Evolutionary conservation across 2,797 vertebrate genomes (phyloP).

Genomic region (Protonibea diacanthus): DNA sequence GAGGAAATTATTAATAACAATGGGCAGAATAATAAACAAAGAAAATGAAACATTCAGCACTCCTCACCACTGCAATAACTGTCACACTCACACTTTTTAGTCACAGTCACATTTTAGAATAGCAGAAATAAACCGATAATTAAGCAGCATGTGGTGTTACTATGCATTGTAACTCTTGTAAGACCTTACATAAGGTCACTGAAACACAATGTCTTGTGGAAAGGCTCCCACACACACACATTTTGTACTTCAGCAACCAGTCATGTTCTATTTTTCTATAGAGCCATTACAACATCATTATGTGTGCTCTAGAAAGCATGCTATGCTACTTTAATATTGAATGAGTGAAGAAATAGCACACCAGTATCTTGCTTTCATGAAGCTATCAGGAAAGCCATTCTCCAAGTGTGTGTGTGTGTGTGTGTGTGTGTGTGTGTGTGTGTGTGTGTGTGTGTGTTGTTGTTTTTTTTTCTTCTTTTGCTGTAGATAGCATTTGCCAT

Average conservation of each 20-base stretch:
- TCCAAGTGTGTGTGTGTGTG: constrained; percentile 52
- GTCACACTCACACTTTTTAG: neutral
- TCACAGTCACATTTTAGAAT: neutral
- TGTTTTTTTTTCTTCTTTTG: constrained; percentile 21
- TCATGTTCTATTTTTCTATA: constrained; percentile 58
- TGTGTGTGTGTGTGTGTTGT: constrained; percentile 1
- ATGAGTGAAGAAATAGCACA: constrained; percentile 70
- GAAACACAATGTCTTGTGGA: neutral
- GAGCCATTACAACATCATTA: constrained; percentile 69
- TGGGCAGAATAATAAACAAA: neutral
- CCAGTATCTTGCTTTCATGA: constrained; percentile 63
- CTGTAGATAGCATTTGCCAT: constrained; percentile 50
- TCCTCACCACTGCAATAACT: neutral
- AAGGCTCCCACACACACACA: neutral
- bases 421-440: too few species aligned
- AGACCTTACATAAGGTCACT: neutral
- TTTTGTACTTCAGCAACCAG: constrained; percentile 20
- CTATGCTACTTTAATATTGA: constrained; percentile 75
- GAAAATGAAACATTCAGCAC: neutral
- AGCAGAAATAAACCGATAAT: neutral
- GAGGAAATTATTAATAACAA: too few species aligned
- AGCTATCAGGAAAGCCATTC: constrained; percentile 71
- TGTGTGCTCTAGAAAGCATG: constrained; percentile 71
- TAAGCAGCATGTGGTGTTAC: too few species aligned
- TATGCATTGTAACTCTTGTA: neutral